These are phyloP conservation scores for Muscina levida DNA, from an alignment of 2,888 invertebrate genomes.

Conservation along the genomic window DNA sequence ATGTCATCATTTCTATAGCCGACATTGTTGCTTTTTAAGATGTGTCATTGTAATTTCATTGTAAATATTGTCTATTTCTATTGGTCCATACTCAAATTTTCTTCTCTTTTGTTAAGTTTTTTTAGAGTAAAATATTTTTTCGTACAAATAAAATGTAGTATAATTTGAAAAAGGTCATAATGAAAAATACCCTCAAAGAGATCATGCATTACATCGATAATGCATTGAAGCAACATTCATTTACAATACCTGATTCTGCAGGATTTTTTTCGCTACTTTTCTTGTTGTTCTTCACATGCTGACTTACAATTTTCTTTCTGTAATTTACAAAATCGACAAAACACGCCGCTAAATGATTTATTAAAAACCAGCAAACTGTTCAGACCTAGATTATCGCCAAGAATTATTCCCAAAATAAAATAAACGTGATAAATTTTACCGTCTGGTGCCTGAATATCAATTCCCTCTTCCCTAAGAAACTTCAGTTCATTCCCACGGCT, in stretches of 20 bases:
- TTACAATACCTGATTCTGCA: neutral
- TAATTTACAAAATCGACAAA: neutral
- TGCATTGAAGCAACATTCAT: neutral
- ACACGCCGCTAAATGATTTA: neutral
- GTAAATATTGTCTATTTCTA: neutral
- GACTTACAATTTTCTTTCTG: no score
- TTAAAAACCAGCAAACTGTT: neutral
- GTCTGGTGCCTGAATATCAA: no score
- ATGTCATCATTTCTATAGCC: conserved; percentile 59
- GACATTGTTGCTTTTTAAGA: conserved; percentile 12
- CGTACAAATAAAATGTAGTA: neutral
- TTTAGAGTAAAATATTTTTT: neutral
- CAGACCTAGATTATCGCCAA: neutral
- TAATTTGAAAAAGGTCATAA: neutral
- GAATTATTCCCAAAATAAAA: neutral
- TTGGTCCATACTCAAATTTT: neutral
- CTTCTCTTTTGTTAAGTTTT: neutral
- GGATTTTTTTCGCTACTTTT: neutral
- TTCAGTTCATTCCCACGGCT: neutral
- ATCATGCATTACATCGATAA: conserved; percentile 1
- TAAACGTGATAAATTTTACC: neutral
- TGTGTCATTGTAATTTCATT: neutral
- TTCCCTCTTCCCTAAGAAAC: neutral
- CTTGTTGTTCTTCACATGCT: conserved; percentile 1
- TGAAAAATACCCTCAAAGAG: neutral